Conservation (phyloP, 2,797 vertebrate genomes). For the Myotis vivesi region DNA sequence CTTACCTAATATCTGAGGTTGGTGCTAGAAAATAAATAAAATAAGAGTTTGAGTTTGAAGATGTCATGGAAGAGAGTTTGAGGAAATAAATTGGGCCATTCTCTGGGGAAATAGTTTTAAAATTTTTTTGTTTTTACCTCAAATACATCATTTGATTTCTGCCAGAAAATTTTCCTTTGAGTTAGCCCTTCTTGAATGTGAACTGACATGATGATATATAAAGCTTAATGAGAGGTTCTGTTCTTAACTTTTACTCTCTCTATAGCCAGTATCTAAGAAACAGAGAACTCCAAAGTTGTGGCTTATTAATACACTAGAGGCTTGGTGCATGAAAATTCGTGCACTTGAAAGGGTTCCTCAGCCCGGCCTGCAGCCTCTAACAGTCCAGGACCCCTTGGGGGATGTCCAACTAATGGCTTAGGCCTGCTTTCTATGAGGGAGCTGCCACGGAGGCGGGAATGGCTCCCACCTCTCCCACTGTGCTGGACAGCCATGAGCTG, state of each 20-base stretch:
- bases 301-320: not conserved
- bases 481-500: no score
- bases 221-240: not conserved
- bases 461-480: no score
- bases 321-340: accelerated
- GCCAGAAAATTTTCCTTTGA: not conserved
- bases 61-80: not conserved
- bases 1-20: conserved; percentile 19
- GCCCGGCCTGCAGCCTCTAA: no score
- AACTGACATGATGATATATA: not conserved
- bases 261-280: not conserved
- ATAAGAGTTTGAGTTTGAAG: conserved; percentile 21
- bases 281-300: not conserved
- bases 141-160: not conserved
- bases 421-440: no score
- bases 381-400: no score
- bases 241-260: not conserved
- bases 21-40: not conserved
- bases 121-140: not conserved
- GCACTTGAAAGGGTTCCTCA: no score
- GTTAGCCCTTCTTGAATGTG: not conserved
- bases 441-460: no score
- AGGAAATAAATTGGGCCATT: not conserved
- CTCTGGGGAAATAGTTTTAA: not conserved
- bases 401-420: no score